Evolutionary conservation across 1,140 invertebrate species (phyloP).

Genomic region (Metaphire vulgaris): DNA sequence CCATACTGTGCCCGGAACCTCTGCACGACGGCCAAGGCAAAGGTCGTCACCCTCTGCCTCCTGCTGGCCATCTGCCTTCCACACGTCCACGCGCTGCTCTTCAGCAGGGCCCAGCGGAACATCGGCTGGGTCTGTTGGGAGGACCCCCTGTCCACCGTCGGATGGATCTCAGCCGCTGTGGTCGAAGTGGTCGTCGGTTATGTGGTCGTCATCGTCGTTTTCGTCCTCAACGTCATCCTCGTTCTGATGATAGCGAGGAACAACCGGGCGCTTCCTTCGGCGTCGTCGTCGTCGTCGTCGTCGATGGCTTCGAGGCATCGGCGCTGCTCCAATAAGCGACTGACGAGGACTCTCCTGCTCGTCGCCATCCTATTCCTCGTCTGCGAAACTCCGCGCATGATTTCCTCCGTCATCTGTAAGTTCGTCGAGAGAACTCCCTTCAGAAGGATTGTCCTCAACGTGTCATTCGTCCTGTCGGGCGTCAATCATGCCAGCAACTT

Average conservation of each 20-base stretch:
- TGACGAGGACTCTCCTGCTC: slow-evolving; percentile 17
- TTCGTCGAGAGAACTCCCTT: slow-evolving; percentile 13
- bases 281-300: background rate
- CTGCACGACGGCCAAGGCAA: slow-evolving; percentile 6
- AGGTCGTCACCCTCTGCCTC: background rate
- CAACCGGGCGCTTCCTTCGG: background rate
- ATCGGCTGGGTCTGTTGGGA: slow-evolving; percentile 24
- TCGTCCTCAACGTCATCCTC: slow-evolving; percentile 24
- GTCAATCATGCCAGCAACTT: slow-evolving; percentile 24
- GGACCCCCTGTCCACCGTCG: slow-evolving; percentile 1
- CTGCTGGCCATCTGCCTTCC: slow-evolving; percentile 15
- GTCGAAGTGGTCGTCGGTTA: slow-evolving; percentile 23
- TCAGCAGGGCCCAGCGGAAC: slow-evolving; percentile 16
- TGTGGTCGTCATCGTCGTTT: slow-evolving; percentile 23
- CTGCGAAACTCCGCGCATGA: slow-evolving; percentile 21
- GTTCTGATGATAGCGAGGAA: slow-evolving; percentile 8
- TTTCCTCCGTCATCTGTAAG: slow-evolving; percentile 15
- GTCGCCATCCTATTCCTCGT: slow-evolving; percentile 25
- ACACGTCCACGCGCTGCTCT: slow-evolving; percentile 12
- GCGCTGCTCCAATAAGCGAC: background rate
- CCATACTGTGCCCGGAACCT: slow-evolving; percentile 18
- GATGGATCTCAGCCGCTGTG: slow-evolving; percentile 6
- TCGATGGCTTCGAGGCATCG: background rate
- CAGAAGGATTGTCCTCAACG: slow-evolving; percentile 20
- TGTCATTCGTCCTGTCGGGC: slow-evolving; percentile 22